Evolutionary conservation across 2,888 invertebrate genomes (phyloP).

Genomic region (Didymodactylos carnosus): DNA sequence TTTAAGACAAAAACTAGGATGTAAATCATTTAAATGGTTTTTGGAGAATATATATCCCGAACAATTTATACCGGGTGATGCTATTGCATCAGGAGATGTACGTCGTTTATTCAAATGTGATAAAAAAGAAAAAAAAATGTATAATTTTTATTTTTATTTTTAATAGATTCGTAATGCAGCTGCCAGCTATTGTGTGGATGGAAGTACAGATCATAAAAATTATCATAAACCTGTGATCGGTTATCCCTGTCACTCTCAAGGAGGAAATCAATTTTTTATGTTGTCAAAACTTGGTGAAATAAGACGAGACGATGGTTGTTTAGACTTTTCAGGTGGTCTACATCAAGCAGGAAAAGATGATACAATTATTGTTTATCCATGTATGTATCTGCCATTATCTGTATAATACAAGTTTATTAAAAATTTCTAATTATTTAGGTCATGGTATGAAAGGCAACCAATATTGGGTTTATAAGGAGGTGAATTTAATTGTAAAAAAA

Average conservation of each 20-base stretch:
- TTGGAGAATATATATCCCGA: slow-evolving; percentile 93
- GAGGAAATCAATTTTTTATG: slow-evolving; percentile 39
- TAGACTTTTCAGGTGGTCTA: slow-evolving; percentile 27
- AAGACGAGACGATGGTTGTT: slow-evolving; percentile 31
- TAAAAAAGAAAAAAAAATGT: background rate
- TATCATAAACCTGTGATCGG: slow-evolving; percentile 81
- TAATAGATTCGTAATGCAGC: background rate
- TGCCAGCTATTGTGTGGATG: slow-evolving; percentile 7
- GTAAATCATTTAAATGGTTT: slow-evolving; percentile 96
- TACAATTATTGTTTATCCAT: slow-evolving; percentile 9
- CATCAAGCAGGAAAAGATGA: slow-evolving; percentile 14
- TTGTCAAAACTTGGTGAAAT: slow-evolving; percentile 30
- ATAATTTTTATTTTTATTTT: background rate
- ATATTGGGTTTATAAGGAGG: slow-evolving; percentile 19
- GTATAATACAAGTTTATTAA: no score
- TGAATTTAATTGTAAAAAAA: slow-evolving; percentile 12
- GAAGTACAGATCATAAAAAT: slow-evolving; percentile 55
- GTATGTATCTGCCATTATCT: no score
- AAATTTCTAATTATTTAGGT: slow-evolving; percentile 38
- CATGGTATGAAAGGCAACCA: slow-evolving; percentile 18
- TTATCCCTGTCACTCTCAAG: slow-evolving; percentile 69
- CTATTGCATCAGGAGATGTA: slow-evolving; percentile 88
- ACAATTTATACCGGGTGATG: slow-evolving; percentile 78
- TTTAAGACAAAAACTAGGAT: slow-evolving; percentile 61
- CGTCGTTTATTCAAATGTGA: slow-evolving; percentile 23